Evolutionary conservation across 2,113 vertebrate genomes (phyloP).

Genomic region (Anhinga anhinga): DNA sequence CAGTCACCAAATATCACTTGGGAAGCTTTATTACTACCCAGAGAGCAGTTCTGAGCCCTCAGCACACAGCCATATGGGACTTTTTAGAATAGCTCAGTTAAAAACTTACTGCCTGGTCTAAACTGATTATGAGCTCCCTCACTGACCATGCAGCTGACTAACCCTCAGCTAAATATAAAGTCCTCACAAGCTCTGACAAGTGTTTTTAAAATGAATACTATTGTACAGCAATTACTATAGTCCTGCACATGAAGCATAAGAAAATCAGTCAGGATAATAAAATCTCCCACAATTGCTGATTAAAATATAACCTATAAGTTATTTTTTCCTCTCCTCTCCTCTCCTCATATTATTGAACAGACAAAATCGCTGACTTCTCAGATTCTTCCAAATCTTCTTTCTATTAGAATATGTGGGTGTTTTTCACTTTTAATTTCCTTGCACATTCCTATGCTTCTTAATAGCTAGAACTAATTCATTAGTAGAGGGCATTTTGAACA

Average conservation of each 20-base stretch:
- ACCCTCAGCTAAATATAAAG: neutral
- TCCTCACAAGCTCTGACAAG: neutral
- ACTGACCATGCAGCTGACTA: neutral
- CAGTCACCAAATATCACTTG: neutral
- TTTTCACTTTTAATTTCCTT: neutral
- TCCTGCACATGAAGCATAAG: neutral
- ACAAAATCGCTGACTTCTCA: neutral
- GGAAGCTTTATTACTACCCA: neutral
- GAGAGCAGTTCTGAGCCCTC: neutral
- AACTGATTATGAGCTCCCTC: neutral
- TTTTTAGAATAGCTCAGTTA: neutral
- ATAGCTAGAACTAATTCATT: neutral
- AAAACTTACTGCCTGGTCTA: neutral
- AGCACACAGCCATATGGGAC: neutral
- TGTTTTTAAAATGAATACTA: neutral
- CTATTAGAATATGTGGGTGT: neutral
- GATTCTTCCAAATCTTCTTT: neutral
- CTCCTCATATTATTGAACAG: neutral
- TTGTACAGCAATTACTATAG: neutral
- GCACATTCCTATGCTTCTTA: neutral
- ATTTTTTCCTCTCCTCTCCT: neutral
- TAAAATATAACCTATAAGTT: neutral
- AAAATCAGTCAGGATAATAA: neutral
- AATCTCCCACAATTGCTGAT: neutral
- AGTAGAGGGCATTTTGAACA: neutral